Conservation (phyloP, 1,140 invertebrate species). For the Planococcus citri region DNA sequence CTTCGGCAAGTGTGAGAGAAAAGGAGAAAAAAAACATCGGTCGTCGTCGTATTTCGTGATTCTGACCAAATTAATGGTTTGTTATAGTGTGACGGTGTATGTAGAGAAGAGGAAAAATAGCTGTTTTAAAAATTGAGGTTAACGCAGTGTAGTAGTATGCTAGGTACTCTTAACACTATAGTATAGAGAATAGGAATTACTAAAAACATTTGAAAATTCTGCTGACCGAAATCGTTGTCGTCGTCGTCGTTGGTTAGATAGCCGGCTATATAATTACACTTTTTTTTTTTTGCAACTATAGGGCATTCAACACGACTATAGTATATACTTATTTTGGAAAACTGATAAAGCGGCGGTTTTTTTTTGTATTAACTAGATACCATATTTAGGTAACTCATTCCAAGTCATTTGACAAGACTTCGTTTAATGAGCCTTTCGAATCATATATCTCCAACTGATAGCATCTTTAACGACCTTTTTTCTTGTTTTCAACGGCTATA, state of each 20-base stretch:
- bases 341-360: neutral
- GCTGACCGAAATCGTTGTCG: neutral
- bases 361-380: neutral
- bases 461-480: neutral
- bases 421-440: neutral
- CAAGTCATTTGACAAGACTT: neutral
- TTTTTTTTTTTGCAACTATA: neutral
- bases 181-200: neutral
- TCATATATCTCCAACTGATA: neutral
- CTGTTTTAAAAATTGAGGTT: neutral
- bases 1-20: neutral
- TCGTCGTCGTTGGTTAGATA: too few relatives aligned
- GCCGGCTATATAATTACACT: neutral
- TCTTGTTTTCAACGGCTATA: neutral
- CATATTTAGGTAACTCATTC: slow-evolving; percentile 7
- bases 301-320: too few relatives aligned
- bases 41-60: neutral
- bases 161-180: too few relatives aligned
- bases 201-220: neutral
- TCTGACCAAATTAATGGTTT: neutral
- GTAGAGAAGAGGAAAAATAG: neutral
- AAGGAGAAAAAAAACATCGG: neutral
- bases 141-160: too few relatives aligned
- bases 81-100: neutral
- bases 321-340: neutral